phyloP scores from a whole-genome alignment of 2,888 invertebrate genomes.

The Lomographa bimaculata region DNA sequence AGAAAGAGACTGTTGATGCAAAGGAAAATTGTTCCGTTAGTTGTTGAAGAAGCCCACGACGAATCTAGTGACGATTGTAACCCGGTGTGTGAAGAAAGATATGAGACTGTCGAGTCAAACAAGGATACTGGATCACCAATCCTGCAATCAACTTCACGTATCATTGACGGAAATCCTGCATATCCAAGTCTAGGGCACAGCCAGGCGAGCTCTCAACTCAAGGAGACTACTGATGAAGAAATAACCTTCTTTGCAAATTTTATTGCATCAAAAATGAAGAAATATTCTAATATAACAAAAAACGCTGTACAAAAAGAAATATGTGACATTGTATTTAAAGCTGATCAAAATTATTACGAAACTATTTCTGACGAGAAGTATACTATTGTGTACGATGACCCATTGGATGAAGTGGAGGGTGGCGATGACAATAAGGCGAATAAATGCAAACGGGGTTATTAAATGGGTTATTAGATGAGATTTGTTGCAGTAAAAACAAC shows the following conservation, averaged over 20 bases:
- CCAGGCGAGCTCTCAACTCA: background rate
- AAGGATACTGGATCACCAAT: too few relatives aligned
- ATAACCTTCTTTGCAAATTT: constrained; percentile 49
- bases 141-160: background rate
- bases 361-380: constrained; percentile 31
- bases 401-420: constrained; percentile 10
- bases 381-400: constrained; percentile 33
- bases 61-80: constrained; percentile 6
- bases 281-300: constrained; percentile 44
- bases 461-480: background rate
- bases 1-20: background rate
- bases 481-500: too few relatives aligned
- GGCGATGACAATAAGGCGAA: background rate
- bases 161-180: background rate
- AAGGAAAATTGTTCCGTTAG: too few relatives aligned
- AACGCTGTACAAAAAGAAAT: constrained; percentile 52
- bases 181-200: constrained; percentile 2
- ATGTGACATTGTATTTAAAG: constrained; percentile 54
- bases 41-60: constrained; percentile 1
- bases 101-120: too few relatives aligned
- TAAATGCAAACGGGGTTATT: background rate
- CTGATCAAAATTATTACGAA: constrained; percentile 46
- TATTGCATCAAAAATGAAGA: constrained; percentile 53
- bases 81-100: too few relatives aligned
- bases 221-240: constrained; percentile 39